Base-by-base conservation (phyloP, 2,888 invertebrate genomes). In the Smittia aterrima region DNA sequence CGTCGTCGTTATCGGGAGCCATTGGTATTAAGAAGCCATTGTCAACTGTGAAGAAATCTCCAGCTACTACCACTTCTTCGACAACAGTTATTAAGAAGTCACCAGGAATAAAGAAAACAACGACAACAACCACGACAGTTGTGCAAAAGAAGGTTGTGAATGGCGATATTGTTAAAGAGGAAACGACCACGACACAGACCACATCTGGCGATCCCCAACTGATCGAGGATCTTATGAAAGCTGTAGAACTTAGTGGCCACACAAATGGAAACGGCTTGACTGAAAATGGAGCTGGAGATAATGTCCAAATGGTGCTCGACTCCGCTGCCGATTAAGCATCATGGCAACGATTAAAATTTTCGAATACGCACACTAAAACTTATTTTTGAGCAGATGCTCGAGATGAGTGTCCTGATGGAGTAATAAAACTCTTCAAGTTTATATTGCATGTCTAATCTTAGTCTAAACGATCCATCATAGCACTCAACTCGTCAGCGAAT, bases 11-110 rank as follows among this genome's bases (percentile, higher is more conserved):
- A 7, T n/a, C 27, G 24, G 32, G 71, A 2, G 72, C 62, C 0
- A 58, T 72, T 32, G 72, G 72, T 4, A 27, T 27, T 16, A 58
- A 40, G 40, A 72, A 72, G 62, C 72, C 72, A 58, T 62, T 72
- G 38, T 27, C 40, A n/a, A 38, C 62, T 6, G 54, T 54, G 9
- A 72, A 72, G 24, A 25, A 24, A 40, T 40, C 66, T 6, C 47
- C 74, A 25, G 24, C 47, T 38, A 18, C 38, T 6, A 74, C 66
- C 7, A 66, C 47, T 11, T 41, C 66, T 24, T 25, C 66, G 25
- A 13, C 41, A 6, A 27, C 64, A n/a, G 24, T 27, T 32, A 32
- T 22, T 18, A 72, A 71, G 27, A 71, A 71, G 22, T n/a, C 47
- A 9, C 47, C 53, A 11, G 16, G 25, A 13, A 27, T 74, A 0